These are phyloP conservation scores for Oriolus oriolus DNA, from an alignment of 2,113 vertebrate genomes.

Conservation along the genomic window DNA sequence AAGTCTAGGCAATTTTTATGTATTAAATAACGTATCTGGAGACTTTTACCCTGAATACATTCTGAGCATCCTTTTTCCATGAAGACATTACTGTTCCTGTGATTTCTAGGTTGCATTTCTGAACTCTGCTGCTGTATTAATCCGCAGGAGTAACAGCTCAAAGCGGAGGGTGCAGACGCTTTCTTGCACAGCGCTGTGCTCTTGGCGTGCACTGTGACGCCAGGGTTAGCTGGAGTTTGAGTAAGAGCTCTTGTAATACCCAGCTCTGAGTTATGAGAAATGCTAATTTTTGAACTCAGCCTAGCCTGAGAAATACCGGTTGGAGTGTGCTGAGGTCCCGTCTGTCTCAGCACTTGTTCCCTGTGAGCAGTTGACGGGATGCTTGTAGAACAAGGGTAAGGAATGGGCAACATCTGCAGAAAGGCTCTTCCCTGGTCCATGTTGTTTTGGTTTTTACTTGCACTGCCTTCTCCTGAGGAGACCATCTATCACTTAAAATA, in stretches of 20 bases:
- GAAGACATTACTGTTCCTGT: not conserved
- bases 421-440: not conserved
- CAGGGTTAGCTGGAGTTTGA: not conserved
- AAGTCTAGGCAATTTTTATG: constrained; percentile 11
- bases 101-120: not conserved
- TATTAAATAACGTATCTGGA: not conserved
- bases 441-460: not conserved
- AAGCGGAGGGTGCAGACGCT: not conserved
- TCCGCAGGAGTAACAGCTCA: fast-evolving
- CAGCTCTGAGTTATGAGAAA: not conserved
- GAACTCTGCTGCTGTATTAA: not conserved
- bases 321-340: not conserved
- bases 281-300: not conserved
- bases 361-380: not conserved
- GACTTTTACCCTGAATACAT: not conserved
- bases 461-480: not conserved
- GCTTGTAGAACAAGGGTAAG: not conserved
- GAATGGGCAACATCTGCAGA: not conserved
- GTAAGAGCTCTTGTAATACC: not conserved
- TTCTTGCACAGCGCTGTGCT: fast-evolving
- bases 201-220: fast-evolving
- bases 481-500: not conserved
- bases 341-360: not conserved
- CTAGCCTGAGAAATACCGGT: not conserved
- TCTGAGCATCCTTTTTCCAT: not conserved